A percentile compares a stretch with the other conserved stretches of the same genome.
phyloP scores from a whole-genome alignment of 2,888 invertebrate species.

The Empis stercorea region DNA sequence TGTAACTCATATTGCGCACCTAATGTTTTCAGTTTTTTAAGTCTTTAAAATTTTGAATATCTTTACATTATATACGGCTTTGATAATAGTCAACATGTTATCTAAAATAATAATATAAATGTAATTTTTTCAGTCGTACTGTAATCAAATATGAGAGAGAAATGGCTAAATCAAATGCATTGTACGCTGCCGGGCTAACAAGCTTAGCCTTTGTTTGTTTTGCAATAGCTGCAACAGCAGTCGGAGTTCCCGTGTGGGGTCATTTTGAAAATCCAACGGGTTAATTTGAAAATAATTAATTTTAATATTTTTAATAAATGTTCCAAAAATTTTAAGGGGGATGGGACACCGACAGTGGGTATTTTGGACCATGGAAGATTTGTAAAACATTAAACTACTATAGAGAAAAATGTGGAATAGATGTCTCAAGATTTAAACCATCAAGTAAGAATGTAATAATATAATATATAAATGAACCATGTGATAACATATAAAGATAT shows the following conservation, averaged over 20 bases:
- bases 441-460: constrained; percentile 49
- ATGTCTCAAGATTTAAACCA: constrained; percentile 64
- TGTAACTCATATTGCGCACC: no score
- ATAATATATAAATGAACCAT: neutral
- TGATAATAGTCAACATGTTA: no score
- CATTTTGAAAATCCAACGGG: constrained; percentile 51
- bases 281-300: constrained; percentile 27
- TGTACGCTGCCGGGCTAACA: constrained; percentile 37
- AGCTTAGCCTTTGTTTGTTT: constrained; percentile 60
- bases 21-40: no score
- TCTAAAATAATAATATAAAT: no score
- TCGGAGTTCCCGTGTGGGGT: constrained; percentile 78
- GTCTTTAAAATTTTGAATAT: no score
- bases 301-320: neutral
- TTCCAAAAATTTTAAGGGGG: constrained; percentile 44
- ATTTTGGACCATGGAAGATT: constrained; percentile 79
- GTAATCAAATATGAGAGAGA: neutral
- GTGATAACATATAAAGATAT: neutral
- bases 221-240: constrained; percentile 67
- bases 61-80: no score
- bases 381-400: constrained; percentile 72
- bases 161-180: constrained; percentile 35
- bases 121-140: no score
- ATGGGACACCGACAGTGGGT: constrained; percentile 59
- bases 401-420: constrained; percentile 69